Conservation (phyloP, 2,113 vertebrate genomes). For the Chaetorhynchus papuensis region DNA sequence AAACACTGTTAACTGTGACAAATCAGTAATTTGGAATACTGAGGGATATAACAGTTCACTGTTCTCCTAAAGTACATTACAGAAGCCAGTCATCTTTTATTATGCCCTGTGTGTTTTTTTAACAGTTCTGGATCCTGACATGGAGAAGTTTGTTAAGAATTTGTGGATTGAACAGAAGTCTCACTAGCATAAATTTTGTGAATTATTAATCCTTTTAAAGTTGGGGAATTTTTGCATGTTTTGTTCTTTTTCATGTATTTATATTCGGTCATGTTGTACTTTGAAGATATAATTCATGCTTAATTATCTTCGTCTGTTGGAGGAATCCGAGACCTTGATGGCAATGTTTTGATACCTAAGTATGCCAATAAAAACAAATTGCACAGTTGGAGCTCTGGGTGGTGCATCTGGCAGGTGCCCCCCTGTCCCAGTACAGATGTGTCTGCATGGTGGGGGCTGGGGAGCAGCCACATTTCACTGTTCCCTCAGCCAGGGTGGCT, state of each 20-base stretch:
- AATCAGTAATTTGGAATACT: not conserved
- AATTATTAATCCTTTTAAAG: not conserved
- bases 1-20: not conserved
- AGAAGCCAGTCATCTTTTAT: not conserved
- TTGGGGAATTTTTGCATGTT: conserved; percentile 64
- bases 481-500: not conserved
- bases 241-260: conserved; percentile 60
- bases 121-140: not conserved
- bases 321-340: conserved; percentile 30
- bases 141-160: not conserved
- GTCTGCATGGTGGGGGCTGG: not conserved
- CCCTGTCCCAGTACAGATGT: not conserved
- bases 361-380: conserved; percentile 64
- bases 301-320: not conserved
- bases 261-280: conserved; percentile 33
- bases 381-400: conserved; percentile 32
- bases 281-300: not conserved
- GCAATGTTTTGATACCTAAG: conserved; percentile 48
- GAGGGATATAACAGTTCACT: not conserved
- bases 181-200: not conserved
- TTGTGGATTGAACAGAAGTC: not conserved
- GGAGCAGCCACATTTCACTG: not conserved
- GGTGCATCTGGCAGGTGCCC: conserved; percentile 35
- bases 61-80: not conserved
- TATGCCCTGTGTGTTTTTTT: not conserved